Evolutionary conservation across 2,113 vertebrate genomes (phyloP).

Genomic region (Rhinichthys klamathensis): DNA sequence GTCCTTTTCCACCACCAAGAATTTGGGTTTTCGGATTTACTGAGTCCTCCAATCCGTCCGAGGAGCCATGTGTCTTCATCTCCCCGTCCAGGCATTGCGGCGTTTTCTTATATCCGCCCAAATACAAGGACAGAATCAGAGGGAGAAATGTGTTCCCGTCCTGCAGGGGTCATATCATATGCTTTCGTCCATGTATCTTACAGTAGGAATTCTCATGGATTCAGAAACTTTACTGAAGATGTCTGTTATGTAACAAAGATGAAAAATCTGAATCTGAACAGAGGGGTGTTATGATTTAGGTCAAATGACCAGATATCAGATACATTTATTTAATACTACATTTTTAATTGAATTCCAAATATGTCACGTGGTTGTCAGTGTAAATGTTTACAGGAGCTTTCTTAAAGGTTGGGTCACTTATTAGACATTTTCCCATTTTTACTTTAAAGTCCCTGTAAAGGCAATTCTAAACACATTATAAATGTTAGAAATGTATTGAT

Average conservation of each 20-base stretch:
- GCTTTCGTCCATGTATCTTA: slow-evolving; percentile 38
- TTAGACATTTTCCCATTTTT: too few species aligned
- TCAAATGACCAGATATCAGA: not conserved
- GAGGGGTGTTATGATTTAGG: too few species aligned
- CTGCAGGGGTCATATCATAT: slow-evolving; percentile 60
- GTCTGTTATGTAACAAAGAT: not conserved
- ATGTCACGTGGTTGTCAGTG: not conserved
- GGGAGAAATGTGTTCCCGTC: not conserved
- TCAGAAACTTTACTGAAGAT: not conserved
- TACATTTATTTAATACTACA: not conserved
- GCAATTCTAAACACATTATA: too few species aligned
- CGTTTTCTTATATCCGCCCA: not conserved
- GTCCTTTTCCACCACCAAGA: slow-evolving; percentile 95
- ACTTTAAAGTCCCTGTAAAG: too few species aligned
- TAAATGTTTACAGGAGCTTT: not conserved
- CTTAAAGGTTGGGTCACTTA: too few species aligned
- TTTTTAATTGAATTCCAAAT: not conserved
- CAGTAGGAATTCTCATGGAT: not conserved
- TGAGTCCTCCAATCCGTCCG: slow-evolving; percentile 92
- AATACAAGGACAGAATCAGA: not conserved
- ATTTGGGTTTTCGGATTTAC: slow-evolving; percentile 96
- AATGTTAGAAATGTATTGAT: too few species aligned
- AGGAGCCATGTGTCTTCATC: slow-evolving; percentile 96
- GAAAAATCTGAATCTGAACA: too few species aligned
- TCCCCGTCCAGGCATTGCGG: slow-evolving; percentile 78